Conservation (phyloP, 2,888 invertebrate genomes). For the Drosophila pseudotalamancana region DNA sequence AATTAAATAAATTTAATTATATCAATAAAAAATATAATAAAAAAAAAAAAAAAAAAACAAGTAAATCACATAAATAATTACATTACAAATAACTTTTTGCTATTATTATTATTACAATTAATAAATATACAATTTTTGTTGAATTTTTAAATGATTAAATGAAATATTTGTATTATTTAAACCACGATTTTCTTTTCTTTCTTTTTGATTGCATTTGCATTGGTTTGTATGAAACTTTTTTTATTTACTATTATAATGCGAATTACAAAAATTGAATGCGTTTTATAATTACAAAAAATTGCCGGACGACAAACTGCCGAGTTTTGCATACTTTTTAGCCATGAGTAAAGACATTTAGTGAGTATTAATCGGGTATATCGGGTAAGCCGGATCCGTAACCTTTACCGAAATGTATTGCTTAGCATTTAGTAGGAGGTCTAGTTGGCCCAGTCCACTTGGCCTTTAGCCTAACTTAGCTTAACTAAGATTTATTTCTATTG, state of each 20-base stretch:
- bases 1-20: conserved; percentile 73
- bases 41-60: conserved; percentile 23
- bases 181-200: conserved; percentile 42
- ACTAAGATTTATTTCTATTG: not conserved
- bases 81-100: conserved; percentile 65
- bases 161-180: conserved; percentile 79
- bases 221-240: conserved; percentile 38
- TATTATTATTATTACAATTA: conserved; percentile 76
- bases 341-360: conserved; percentile 16
- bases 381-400: conserved; percentile 9
- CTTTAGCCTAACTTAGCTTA: conserved; percentile 18
- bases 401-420: conserved; percentile 58
- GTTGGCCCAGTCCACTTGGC: conserved; percentile 21
- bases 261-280: not conserved
- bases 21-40: conserved; percentile 47
- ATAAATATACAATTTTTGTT: conserved; percentile 82
- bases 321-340: conserved; percentile 32
- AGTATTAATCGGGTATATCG: conserved; percentile 10
- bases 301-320: conserved; percentile 71
- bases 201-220: conserved; percentile 29
- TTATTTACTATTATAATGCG: conserved; percentile 2
- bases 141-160: conserved; percentile 83
- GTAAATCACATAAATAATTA: conserved; percentile 51
- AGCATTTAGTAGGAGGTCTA: conserved; percentile 42
- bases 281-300: conserved; percentile 6